Evolutionary conservation across 2,888 invertebrate genomes (phyloP).

Genomic region (Lasioglossum zephyrum): DNA sequence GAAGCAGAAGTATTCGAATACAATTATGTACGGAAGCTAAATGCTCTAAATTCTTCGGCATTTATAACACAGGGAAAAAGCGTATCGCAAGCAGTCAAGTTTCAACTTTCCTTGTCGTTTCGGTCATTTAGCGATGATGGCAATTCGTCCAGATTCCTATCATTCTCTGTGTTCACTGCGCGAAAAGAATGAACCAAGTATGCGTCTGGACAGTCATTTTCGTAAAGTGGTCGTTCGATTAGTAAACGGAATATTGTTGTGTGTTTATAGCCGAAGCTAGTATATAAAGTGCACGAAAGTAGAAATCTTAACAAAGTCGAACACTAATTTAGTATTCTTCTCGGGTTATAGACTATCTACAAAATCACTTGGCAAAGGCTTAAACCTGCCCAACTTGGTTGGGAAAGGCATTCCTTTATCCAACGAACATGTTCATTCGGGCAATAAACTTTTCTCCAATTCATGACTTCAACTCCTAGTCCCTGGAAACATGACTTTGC

Average conservation of each 20-base stretch:
- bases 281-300: not conserved
- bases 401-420: not conserved
- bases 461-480: not conserved
- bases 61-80: not conserved
- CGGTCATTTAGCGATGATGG: slow-evolving; percentile 5
- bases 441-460: not conserved
- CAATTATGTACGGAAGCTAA: not conserved
- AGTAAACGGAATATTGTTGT: not conserved
- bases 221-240: not conserved
- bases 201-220: not conserved
- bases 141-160: slow-evolving; percentile 30
- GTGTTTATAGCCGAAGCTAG: not conserved
- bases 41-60: not conserved
- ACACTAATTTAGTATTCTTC: not conserved
- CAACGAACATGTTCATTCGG: not conserved
- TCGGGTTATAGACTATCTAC: not conserved
- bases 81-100: not conserved
- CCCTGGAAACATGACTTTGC: not conserved
- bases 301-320: not conserved
- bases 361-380: not conserved
- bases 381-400: not conserved
- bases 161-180: slow-evolving; percentile 36
- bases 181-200: slow-evolving; percentile 5
- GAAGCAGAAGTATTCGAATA: not conserved
- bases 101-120: slow-evolving; percentile 6